These are phyloP conservation scores for Bufo bufo DNA, from an alignment of 2,113 vertebrate species.

Conservation along the genomic window DNA sequence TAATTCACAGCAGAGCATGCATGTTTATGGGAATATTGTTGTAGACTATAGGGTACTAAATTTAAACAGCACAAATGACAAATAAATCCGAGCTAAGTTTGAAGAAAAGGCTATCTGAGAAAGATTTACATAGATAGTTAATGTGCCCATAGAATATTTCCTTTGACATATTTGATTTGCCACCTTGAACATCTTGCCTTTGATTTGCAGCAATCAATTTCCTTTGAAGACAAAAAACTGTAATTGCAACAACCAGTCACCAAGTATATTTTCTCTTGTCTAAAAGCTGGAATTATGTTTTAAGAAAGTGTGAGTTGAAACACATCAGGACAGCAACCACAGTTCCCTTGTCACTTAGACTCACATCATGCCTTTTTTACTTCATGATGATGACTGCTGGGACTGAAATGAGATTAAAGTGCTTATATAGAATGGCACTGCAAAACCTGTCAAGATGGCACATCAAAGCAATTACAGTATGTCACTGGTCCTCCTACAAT, in stretches of 20 bases:
- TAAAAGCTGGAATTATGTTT: conserved; percentile 50
- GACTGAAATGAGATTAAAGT: conserved; percentile 55
- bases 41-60: not conserved
- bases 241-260: conserved; percentile 29
- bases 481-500: conserved; percentile 39
- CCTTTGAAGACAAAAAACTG: conserved; percentile 42
- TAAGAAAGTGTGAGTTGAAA: conserved; percentile 37
- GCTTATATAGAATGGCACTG: conserved; percentile 36
- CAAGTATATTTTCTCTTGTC: conserved; percentile 23
- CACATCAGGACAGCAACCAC: conserved; percentile 32
- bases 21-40: not conserved
- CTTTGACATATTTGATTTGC: not conserved
- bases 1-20: too few relatives aligned
- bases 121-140: not conserved
- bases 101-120: not conserved
- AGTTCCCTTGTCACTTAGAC: conserved; percentile 47
- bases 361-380: conserved; percentile 38
- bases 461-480: conserved; percentile 52
- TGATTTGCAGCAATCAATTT: conserved; percentile 35
- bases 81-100: not conserved
- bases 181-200: conserved; percentile 23
- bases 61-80: not conserved
- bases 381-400: conserved; percentile 47
- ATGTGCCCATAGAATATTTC: not conserved
- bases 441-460: conserved; percentile 47